A percentile compares a stretch with the other conserved stretches of the same genome.
These are phyloP conservation scores for Dilophus febrilis DNA, from an alignment of 2,888 invertebrate genomes.

Conservation along the genomic window DNA sequence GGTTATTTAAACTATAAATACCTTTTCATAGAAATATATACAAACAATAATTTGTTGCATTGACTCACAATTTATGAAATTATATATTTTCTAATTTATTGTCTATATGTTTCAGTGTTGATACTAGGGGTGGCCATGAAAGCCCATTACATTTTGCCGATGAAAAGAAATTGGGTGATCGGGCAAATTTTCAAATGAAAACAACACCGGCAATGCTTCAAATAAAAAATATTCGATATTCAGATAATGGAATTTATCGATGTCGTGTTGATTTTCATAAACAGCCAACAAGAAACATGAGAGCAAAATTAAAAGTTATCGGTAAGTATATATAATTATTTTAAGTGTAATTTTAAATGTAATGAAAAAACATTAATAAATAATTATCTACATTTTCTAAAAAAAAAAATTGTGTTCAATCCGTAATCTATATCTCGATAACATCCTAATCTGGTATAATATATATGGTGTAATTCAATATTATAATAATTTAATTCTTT, in stretches of 20 bases:
- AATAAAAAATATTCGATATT: constrained; percentile 52
- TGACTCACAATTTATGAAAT: neutral
- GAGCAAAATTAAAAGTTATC: constrained; percentile 76
- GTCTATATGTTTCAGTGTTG: constrained; percentile 27
- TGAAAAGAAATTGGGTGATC: constrained; percentile 39
- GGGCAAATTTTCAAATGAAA: constrained; percentile 59
- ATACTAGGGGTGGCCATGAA: constrained; percentile 33
- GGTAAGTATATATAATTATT: constrained; percentile 42
- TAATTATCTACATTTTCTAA: too few relatives aligned
- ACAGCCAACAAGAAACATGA: constrained; percentile 71
- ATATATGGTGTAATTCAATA: too few relatives aligned
- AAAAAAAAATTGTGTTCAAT: too few relatives aligned
- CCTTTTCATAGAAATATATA: too few relatives aligned
- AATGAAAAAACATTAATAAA: too few relatives aligned
- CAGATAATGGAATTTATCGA: constrained; percentile 67
- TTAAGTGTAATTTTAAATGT: too few relatives aligned
- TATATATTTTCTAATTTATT: neutral
- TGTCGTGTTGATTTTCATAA: constrained; percentile 83
- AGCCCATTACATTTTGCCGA: constrained; percentile 38
- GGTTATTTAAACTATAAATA: too few relatives aligned
- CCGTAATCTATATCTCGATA: too few relatives aligned
- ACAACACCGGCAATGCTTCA: constrained; percentile 60
- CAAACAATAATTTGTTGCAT: neutral
- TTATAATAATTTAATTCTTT: too few relatives aligned
- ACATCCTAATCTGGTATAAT: too few relatives aligned